phyloP scores from a whole-genome alignment of 2,797 vertebrate species.

The Bradypodion pumilum region DNA sequence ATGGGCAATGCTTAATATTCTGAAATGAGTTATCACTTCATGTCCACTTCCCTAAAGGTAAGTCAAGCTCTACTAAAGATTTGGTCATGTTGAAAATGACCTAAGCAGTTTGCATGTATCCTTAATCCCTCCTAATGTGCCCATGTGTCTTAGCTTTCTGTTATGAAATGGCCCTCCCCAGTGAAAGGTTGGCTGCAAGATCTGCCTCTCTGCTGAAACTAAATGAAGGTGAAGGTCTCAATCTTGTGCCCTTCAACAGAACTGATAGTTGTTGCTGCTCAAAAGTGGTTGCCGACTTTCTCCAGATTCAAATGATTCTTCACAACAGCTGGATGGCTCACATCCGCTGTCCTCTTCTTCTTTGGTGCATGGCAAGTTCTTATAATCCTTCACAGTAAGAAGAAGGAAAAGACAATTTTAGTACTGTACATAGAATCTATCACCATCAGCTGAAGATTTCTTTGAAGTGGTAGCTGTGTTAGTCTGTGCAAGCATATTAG shows the following conservation, averaged over 20 bases:
- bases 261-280: slow-evolving; percentile 96
- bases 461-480: too few species aligned
- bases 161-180: neutral
- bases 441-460: neutral
- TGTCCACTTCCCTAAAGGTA: neutral
- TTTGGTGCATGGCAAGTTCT: slow-evolving; percentile 74
- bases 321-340: slow-evolving; percentile 78
- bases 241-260: slow-evolving; percentile 78
- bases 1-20: neutral
- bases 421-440: neutral
- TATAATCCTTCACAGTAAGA: slow-evolving; percentile 68
- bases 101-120: neutral
- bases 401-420: neutral
- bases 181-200: neutral
- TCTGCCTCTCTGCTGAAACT: slow-evolving; percentile 24
- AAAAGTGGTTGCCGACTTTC: slow-evolving; percentile 85
- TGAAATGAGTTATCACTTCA: neutral
- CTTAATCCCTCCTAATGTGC: neutral
- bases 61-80: neutral
- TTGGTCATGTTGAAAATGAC: neutral
- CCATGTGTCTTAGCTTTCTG: neutral
- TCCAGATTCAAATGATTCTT: slow-evolving; percentile 85
- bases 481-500: too few species aligned
- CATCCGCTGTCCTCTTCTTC: slow-evolving; percentile 80
- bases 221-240: neutral